Base-by-base conservation (phyloP, 2,113 vertebrate species). In the Halichoeres trimaculatus region DNA sequence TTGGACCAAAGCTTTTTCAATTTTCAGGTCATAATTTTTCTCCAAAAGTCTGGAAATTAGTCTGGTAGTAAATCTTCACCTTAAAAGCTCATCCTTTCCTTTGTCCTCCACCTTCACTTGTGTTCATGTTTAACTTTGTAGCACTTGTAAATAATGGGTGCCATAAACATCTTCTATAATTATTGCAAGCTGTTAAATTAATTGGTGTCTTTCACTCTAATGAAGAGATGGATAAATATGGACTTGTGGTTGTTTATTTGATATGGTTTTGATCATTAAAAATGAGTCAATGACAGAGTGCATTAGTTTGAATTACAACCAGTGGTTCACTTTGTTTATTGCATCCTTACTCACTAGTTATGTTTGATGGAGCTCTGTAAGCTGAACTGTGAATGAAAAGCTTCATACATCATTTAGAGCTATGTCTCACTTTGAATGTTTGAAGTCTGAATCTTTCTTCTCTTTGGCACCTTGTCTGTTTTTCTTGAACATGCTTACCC, bases 161-260 rank as follows among this genome's bases (percentile, higher is more conserved):
- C 35, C 20, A 50, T 41, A 50, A 48, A 67, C 41, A 60, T 10
- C 58, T 56, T 45, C 3, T 12, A 40, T 12, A 6, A 13, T 40
- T 12, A 12, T 40, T 40, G 38, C 38, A 12, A 12, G 38, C 11
- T 10, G 13, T 12, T 40, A 40, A 40, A 10, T 11, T 48, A 45
- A 63, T 63, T 67, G 24, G n/a, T 57, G 38, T 43, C 45, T 48
- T 56, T 76, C 56, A 50, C 38, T 48, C 20, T 52, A 74, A 67
- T 54, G 5, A 36, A 22, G n/a, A 36, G 40, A 79, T 50, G 24
- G 61, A 74, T 23, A 41, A 58, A 67, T 58, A 80, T 36, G 51
- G 45, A 26, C 41, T 47, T 23, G 19, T 47, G n/a, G 55, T 69
- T 26, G 24, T 56, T 68, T 40, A 24, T 11, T 57, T 19, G 35